Conservation (phyloP, 1,140 invertebrate genomes). For the Spodoptera litura region DNA sequence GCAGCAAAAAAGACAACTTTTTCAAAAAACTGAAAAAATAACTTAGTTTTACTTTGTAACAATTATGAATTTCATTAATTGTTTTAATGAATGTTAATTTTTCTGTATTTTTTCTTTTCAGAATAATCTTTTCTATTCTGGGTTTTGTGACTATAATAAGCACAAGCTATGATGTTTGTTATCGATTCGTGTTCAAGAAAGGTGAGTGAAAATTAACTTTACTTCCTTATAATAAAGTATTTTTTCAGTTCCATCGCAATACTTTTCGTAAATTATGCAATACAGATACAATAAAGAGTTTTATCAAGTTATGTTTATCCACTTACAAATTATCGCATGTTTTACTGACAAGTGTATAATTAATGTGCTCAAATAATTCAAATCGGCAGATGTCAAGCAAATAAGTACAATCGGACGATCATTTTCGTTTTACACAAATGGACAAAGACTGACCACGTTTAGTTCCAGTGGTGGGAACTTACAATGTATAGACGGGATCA, state of each 20-base stretch:
- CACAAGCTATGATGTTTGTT: constrained; percentile 60
- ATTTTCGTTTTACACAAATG: constrained; percentile 69
- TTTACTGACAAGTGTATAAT: background rate
- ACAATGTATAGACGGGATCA: constrained; percentile 85
- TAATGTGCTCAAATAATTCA: background rate
- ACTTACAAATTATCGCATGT: background rate
- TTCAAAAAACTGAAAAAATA: too few species aligned
- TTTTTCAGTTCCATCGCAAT: too few species aligned
- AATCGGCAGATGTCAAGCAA: constrained; percentile 49
- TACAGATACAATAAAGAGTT: too few species aligned
- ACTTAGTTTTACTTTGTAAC: too few species aligned
- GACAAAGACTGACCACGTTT: constrained; percentile 55
- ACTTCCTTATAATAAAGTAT: too few species aligned
- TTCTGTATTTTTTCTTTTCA: constrained; percentile 53
- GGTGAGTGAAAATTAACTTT: constrained; percentile 40
- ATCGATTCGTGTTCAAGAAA: constrained; percentile 56
- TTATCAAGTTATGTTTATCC: too few species aligned
- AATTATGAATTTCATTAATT: background rate
- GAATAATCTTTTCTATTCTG: constrained; percentile 58
- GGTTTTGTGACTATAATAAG: constrained; percentile 58
- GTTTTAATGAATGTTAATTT: background rate
- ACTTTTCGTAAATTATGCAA: too few species aligned
- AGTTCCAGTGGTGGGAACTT: constrained; percentile 57
- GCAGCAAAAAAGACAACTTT: too few species aligned
- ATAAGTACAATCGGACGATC: constrained; percentile 52